Percentiles rank a stretch among this genome's conserved stretches.
Evolutionary conservation across 2,888 invertebrate species (phyloP).

Genomic region (Xanthorhoe designata): DNA sequence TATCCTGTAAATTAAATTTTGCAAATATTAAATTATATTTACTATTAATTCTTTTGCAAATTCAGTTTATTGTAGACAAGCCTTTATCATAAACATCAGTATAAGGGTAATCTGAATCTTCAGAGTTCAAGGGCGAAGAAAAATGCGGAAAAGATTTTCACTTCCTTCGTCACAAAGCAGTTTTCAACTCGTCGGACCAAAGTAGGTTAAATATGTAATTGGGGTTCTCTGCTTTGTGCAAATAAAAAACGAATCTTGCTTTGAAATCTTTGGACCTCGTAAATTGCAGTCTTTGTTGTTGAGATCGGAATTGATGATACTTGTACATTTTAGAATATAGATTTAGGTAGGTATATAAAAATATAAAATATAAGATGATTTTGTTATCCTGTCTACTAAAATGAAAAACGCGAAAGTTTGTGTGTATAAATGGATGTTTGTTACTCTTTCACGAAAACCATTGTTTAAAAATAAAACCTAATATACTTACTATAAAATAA

Average conservation of each 20-base stretch:
- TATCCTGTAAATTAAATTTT: no score
- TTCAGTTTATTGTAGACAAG: not conserved
- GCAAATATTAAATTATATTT: no score
- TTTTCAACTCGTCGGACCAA: constrained; percentile 43
- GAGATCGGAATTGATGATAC: not conserved
- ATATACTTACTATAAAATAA: no score
- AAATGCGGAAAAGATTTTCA: constrained; percentile 36
- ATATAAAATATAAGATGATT: no score
- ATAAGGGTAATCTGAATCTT: not conserved
- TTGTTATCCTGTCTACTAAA: no score
- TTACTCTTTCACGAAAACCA: no score
- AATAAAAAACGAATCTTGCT: constrained; percentile 43
- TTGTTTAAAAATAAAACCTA: no score
- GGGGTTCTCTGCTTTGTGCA: constrained; percentile 45
- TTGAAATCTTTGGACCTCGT: constrained; percentile 28
- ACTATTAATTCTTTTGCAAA: not conserved
- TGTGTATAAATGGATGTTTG: no score
- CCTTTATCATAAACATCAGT: not conserved
- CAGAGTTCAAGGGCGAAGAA: constrained; percentile 6
- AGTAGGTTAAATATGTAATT: constrained; percentile 59
- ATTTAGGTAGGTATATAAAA: no score
- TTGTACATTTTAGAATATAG: not conserved
- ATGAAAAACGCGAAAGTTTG: not conserved
- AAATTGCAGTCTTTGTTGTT: constrained; percentile 8
- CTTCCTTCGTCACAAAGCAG: constrained; percentile 39